Conservation (phyloP, 1,140 invertebrate species). For the Colletes gigas region DNA sequence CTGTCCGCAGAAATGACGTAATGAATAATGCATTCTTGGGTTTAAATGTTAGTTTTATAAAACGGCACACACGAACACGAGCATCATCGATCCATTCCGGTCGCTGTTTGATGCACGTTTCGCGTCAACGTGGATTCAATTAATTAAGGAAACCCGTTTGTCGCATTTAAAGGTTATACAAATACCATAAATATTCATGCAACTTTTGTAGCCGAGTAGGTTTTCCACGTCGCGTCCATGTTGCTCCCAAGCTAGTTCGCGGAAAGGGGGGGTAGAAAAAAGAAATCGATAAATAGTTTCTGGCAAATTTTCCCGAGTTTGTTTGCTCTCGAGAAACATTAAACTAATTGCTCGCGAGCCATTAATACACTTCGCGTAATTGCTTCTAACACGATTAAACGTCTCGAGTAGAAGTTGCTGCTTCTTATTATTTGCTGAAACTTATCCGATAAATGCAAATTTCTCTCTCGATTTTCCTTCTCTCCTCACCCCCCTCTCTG, state of each 20-base stretch:
- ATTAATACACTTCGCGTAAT: neutral
- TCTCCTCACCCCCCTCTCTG: no score
- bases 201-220: neutral
- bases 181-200: neutral
- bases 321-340: neutral
- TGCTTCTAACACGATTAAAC: neutral
- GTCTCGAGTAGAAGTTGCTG: neutral
- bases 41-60: conserved; percentile 49
- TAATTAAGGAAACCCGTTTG: conserved; percentile 33
- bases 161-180: conserved; percentile 8
- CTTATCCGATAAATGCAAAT: neutral
- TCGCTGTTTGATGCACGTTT: conserved; percentile 7
- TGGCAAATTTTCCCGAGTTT: neutral
- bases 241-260: no score
- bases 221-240: no score
- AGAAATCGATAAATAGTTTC: neutral
- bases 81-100: conserved; percentile 11
- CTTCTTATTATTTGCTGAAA: neutral
- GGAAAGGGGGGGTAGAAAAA: no score
- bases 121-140: neutral
- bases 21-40: conserved; percentile 50
- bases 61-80: conserved; percentile 17
- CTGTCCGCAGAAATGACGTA: conserved; percentile 50
- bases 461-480: neutral
- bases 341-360: neutral